A percentile compares a stretch with the other conserved stretches of the same genome.
These are phyloP conservation scores for Oryzias melastigma DNA, from an alignment of 2,113 vertebrate genomes.

Conservation along the genomic window DNA sequence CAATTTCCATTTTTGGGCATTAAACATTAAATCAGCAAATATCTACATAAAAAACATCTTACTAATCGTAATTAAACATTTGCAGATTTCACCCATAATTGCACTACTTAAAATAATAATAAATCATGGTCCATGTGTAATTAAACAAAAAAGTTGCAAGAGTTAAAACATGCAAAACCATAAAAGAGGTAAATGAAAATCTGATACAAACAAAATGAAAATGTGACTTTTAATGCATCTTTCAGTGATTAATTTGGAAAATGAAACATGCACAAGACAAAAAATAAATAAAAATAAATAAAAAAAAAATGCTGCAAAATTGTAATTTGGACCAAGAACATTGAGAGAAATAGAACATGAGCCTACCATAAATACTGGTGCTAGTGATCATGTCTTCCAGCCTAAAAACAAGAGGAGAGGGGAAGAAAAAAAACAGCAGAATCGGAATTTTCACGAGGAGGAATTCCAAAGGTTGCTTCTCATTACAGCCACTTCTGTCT, in stretches of 20 bases:
- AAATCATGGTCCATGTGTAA: no score
- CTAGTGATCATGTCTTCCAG: conserved; percentile 99
- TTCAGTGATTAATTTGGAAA: neutral
- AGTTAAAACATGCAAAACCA: no score
- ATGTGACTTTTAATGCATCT: conserved; percentile 7
- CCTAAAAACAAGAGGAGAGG: conserved; percentile 80
- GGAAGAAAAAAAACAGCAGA: conserved; percentile 81
- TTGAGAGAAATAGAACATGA: conserved; percentile 85
- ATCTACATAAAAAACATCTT: no score
- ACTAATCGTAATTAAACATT: no score
- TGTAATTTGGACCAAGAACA: conserved; percentile 15
- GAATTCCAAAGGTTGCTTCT: conserved; percentile 99
- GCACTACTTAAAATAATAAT: no score
- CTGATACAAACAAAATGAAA: no score
- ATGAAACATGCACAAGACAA: conserved; percentile 32
- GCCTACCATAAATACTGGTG: conserved; percentile 96
- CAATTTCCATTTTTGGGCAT: no score
- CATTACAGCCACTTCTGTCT: conserved; percentile 92
- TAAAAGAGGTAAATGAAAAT: no score
- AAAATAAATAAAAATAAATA: conserved; percentile 8
- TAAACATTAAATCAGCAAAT: no score
- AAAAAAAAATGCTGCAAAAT: conserved; percentile 12
- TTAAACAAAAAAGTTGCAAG: no score
- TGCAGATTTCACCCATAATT: no score
- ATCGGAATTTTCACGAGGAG: conserved; percentile 96